These are phyloP conservation scores for Metaphire vulgaris DNA, from an alignment of 1,140 invertebrate species.

Conservation along the genomic window DNA sequence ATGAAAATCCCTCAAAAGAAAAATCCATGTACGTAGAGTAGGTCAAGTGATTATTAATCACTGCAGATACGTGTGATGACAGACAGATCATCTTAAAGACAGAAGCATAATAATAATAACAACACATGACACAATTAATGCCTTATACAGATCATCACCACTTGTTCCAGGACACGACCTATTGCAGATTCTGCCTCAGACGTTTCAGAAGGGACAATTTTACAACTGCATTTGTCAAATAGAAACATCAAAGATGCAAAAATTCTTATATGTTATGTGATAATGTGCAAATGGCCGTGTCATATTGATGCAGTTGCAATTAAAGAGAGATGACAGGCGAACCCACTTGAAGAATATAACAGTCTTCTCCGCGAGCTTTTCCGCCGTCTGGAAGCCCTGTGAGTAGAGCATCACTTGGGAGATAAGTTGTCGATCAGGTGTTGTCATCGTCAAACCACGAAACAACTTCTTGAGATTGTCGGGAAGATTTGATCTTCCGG, in stretches of 20 bases:
- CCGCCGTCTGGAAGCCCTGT: slow-evolving; percentile 93
- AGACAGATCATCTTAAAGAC: too few species aligned
- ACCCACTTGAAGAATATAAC: slow-evolving; percentile 96
- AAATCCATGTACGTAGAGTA: too few species aligned
- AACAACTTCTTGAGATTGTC: slow-evolving; percentile 99
- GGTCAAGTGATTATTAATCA: too few species aligned
- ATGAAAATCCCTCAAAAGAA: too few species aligned
- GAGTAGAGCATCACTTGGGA: slow-evolving; percentile 99
- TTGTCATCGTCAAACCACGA: slow-evolving; percentile 95
- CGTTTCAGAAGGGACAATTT: too few species aligned
- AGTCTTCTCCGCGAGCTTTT: slow-evolving; percentile 96
- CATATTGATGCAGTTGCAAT: neutral
- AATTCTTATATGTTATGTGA: neutral
- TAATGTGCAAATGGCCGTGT: neutral
- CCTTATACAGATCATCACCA: too few species aligned
- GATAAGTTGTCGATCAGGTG: slow-evolving; percentile 93
- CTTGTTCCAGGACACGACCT: too few species aligned
- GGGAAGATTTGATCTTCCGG: slow-evolving; percentile 94
- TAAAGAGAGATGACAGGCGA: too few species aligned
- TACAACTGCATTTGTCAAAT: neutral
- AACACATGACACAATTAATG: too few species aligned
- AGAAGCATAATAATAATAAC: too few species aligned
- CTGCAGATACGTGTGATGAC: too few species aligned
- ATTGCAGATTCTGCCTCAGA: too few species aligned
- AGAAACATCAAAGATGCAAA: neutral